Base-by-base conservation (phyloP, 2,797 vertebrate species). In the Philypnodon macrostomus region DNA sequence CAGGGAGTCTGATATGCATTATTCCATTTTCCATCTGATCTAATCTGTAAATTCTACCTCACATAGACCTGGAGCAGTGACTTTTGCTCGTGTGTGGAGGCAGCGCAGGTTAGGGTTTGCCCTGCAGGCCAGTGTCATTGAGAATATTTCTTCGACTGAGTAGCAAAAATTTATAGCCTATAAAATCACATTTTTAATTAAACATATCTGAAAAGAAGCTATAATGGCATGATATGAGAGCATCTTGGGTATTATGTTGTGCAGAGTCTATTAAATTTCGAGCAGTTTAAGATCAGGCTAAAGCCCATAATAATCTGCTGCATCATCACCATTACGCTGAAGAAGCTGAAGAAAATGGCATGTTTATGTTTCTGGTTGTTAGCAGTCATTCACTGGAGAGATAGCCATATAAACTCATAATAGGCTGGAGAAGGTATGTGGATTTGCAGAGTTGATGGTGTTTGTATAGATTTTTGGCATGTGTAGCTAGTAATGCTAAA, bases 251-350 rank as follows among this genome's bases (percentile, higher is more conserved):
- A 58, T 58, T 53, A 57, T 29, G 53, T 77, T 73, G 60, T 37
- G 55, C 19, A 37, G 18, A 59, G 54, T 62, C 57, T 60, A 73
- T 75, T 73, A 70, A 61, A 79, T 66, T 63, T 69, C 66, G 53
- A 73, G 53, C 70, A 57, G 54, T 75, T 61, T 53, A 54, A 75
- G 71, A 70, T 68, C 71, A 61, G 54, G 53, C 74, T 53, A 57
- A 31, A 55, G 46, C 42, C 69, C 61, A 51, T 75, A 70, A 82
- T 79, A 66, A 75, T 51, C 53, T 59, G 67, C 68, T 27, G 49
- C 57, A 51, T 69, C 66, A 60, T 41, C 54, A 67, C 71, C 41
- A 30, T 74, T 74, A 76, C 64, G 58, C 47, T 1, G 38, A 72
- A 30, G 47, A 63, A 67, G 59, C 61, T 14, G 61, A 58, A 57